Evolutionary conservation across 2,888 invertebrate genomes (phyloP), one percentile per base, ranked within the genome.

Genomic region (Amiota minor): DNA sequence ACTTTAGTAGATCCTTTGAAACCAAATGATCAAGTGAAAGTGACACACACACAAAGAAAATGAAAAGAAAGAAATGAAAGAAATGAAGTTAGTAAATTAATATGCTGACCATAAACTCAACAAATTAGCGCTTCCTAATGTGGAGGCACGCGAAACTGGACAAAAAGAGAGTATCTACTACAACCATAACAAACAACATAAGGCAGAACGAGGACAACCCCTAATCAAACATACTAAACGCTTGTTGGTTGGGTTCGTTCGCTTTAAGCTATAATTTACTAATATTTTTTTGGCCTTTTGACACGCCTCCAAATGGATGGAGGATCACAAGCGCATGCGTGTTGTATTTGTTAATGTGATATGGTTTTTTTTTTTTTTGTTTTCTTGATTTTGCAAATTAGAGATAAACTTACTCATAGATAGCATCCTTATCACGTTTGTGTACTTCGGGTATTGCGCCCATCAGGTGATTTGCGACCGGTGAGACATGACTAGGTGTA

Each of bases 341-440:
- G 53, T 9, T 50, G 53, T 50, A 50, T 50, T 50, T 50, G 53
- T n/a, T 50, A n/a, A 9, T 50, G 9, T n/a, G 53, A 50, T 50
- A 50, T n/a, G 4, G 1, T 50, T 1, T 10, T 9, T 2, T n/a
- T 50, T 50, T 14, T 50, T 9, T 12, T 49, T 12, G 9, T 9
- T 12, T 49, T 10, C 2, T 50, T 1, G n/a, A n/a, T n/a, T 9
- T n/a, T 50, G 53, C 53, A 18, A 56, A 20, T 16, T 50, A 50
- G 3, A n/a, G 1, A 61, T 61, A 61, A 61, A 93, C 97, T 96
- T 93, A 98, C 98, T 98, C 97, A 92, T 98, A 98, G 91, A 98
- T 98, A 90, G 98, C 97, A 93, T 98, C 98, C 93, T 98, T 98
- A 93, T 98, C 98, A 90, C 98, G 93, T 92, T 98, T 98, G 92